Evolutionary conservation across 2,113 vertebrate species (phyloP), one percentile per base, ranked within the genome.

Genomic region (Circaetus cinerascens): DNA sequence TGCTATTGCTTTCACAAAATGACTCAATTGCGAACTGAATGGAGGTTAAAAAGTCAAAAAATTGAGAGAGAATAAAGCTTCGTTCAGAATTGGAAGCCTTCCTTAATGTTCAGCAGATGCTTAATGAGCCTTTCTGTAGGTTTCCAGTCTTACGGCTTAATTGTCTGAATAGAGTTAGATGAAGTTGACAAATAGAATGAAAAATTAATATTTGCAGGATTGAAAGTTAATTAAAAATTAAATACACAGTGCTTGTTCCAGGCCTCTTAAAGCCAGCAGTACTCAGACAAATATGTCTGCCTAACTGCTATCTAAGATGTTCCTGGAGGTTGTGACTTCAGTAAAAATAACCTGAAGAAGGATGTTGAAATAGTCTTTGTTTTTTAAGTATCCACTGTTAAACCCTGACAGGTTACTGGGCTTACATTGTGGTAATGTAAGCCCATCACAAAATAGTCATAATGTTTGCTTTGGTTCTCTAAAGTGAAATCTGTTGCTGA

Each of bases 211-310:
- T 74, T 92, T 91, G 13, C 30, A 59, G n/a, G 11, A 93, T 93
- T 90, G 75, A 76, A 29, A 66, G 77, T 79, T 90, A 91, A 88
- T 93, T 85, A 89, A 95, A 95, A 93, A 95, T 94, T 84, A 73
- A 95, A 53, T 93, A 55, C 27, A 22, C 36, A 10, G 23, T 57
- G 48, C 14, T 82, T 87, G 16, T 95, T 50, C 74, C 53, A 73
- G 66, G 9, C 36, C n/a, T 82, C 34, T 60, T 95, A 57, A 68
- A 74, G 57, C 38, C 71, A 69, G 29, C 6, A n/a, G 30, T 60
- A 51, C 38, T 77, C 27, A 40, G 55, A 71, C 36, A 63, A 82
- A 43, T 90, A 5, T 6, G 36, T 72, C 56, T 90, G 50, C 38
- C 29, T 93, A 36, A 74, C 77, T 50, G 60, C 40, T 57, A 3